Evolutionary conservation across 2,888 invertebrate genomes (phyloP), one percentile per base, ranked within the genome.

Genomic region (Phymatocera aterrima): DNA sequence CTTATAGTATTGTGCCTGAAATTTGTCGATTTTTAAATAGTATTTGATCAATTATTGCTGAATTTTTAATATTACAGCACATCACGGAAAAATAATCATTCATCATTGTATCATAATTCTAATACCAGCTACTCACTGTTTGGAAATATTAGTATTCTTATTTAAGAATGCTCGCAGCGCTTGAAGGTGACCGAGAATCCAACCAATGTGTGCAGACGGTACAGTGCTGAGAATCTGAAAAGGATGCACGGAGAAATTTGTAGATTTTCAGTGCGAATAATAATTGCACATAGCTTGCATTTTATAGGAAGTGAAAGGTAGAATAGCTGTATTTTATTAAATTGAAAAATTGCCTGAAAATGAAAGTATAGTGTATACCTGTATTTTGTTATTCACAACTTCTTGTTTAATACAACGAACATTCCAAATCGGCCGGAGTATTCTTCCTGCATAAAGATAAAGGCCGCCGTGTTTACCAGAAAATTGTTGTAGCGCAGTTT

Each of bases 391-490:
- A 78, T 86, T 85, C 12, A 82, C 48, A 12, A 72, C 83, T 78
- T 90, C 90, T 79, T 92, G 93, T 61, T 94, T 93, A 24, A 96
- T 94, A 85, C 96, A 96, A 88, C 94, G 94, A 82, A 94, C 91
- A 84, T 94, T 95, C 99, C 99, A 99, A 81, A 99, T 93, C 0
- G 97, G 96, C 40, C 97, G 92, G 21, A 99, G 91, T 83, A 99
- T 95, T 83, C 99, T 93, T 28, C 96, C 95, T 15, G 98, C 94
- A 88, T 97, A 98, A 57, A 98, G 93, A 91, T 98, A 99, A 8
- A 99, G 93, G 0, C 98, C 98, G 88, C 98, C 97, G 89, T 99
- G 99, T 88, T 97, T 97, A 0, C 97, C 94, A 0, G 97, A 97
- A 89, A 92, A 93, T 57, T 91, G 88, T 78, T 89, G 90, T 8